Evolutionary conservation across 1,140 invertebrate species (phyloP), one percentile per base, ranked within the genome.

Genomic region (Diabrotica undecimpunctata): DNA sequence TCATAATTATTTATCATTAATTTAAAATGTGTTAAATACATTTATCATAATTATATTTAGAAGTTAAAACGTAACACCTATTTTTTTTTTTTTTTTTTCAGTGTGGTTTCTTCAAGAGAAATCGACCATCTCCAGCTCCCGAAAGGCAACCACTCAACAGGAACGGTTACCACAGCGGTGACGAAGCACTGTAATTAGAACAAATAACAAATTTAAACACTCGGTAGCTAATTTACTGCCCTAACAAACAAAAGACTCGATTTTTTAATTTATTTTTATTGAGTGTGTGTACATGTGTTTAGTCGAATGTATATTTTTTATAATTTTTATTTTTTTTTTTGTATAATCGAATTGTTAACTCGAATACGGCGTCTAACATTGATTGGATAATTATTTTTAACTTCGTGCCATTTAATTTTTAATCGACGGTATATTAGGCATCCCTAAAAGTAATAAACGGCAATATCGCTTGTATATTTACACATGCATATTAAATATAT

Each of bases 51-150:
- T 25, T 25, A 25, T 25, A 25, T 25, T 25, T 25, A 25, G 1
- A 25, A 25, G 25, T 25, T 25, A n/a, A n/a, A n/a, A n/a, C n/a
- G n/a, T n/a, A n/a, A 25, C 25, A 25, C 25, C 25, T 25, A 25
- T 25, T 25, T 25, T 2, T 25, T 25, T 25, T 25, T 25, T 10
- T 38, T 25, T 51, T 10, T 68, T 85, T 86, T 39, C 80, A 96
- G 93, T 90, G 90, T 79, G 93, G 93, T 64, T 96, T 96, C 86
- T 97, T 96, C 82, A 94, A 94, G 75, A 86, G 94, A 71, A 93
- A 94, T 79, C 85, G 93, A 54, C 93, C 92, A 51, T 86, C 86
- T 7, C 86, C 88, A 75, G 85, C 88, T 69, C 86, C 90, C 5
- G 92, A 95, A 82, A 85, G 90, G 51, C 90, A 95, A 78, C 93